Conservation (phyloP, 1,140 invertebrate genomes). For the Nasonia vitripennis region DNA sequence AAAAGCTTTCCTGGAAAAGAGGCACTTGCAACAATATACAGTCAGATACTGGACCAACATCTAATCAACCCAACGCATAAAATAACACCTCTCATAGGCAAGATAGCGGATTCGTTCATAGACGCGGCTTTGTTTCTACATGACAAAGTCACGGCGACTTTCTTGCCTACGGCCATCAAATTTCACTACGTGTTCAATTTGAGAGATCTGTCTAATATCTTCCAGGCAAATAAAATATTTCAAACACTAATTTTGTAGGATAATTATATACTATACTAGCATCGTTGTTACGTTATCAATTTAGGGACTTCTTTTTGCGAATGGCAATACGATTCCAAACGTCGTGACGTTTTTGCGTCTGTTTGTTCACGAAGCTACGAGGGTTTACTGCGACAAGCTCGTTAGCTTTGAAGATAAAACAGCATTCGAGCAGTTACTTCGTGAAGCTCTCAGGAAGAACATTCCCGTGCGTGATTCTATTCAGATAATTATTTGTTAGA, state of each 20-base stretch:
- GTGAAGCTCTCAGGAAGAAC: slow-evolving; percentile 88
- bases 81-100: slow-evolving; percentile 79
- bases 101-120: slow-evolving; percentile 79
- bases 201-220: slow-evolving; percentile 93
- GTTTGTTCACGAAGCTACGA: slow-evolving; percentile 92
- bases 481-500: not conserved
- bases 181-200: slow-evolving; percentile 97
- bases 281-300: slow-evolving; percentile 42
- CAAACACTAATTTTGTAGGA: not conserved
- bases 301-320: slow-evolving; percentile 93
- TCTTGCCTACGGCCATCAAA: slow-evolving; percentile 94
- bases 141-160: slow-evolving; percentile 83
- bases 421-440: slow-evolving; percentile 83
- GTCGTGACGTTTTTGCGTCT: slow-evolving; percentile 84
- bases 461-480: slow-evolving; percentile 79
- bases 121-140: slow-evolving; percentile 86
- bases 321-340: slow-evolving; percentile 83
- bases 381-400: slow-evolving; percentile 94
- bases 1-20: slow-evolving; percentile 88
- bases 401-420: slow-evolving; percentile 82
- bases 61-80: slow-evolving; percentile 81
- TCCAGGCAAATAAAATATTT: slow-evolving; percentile 78
- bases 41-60: slow-evolving; percentile 88
- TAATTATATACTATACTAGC: not conserved
- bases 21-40: slow-evolving; percentile 89